Percentiles rank a stretch among this genome's conserved stretches.
Conservation (phyloP, 2,797 vertebrate species). For the Micromesistius poutassou region DNA sequence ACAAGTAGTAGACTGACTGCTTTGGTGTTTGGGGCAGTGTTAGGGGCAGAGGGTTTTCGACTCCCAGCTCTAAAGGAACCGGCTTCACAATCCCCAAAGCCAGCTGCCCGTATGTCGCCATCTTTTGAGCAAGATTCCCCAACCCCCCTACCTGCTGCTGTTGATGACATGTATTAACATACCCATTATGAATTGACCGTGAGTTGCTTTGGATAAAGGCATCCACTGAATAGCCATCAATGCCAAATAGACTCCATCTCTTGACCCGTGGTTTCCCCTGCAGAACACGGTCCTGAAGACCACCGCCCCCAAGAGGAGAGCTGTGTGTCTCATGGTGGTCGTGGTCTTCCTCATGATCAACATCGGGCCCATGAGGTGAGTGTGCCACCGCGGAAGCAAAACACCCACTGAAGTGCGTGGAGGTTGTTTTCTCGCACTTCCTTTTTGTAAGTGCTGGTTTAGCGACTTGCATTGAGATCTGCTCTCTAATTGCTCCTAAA, state of each 20-base stretch:
- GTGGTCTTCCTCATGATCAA: constrained; percentile 85
- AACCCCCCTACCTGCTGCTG: no score
- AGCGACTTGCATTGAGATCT: neutral
- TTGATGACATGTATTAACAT: no score
- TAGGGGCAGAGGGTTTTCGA: no score
- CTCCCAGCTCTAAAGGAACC: no score
- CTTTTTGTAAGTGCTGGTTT: neutral
- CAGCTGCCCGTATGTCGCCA: no score
- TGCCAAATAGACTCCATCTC: neutral
- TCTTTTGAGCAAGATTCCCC: no score
- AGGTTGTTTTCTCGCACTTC: neutral
- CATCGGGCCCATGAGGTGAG: constrained; percentile 84
- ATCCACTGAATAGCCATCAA: no score
- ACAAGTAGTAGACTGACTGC: no score
- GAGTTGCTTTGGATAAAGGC: no score
- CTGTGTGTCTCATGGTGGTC: constrained; percentile 87
- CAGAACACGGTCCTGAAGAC: constrained; percentile 86
- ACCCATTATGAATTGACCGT: no score
- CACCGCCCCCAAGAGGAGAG: constrained; percentile 84
- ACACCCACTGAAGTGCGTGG: neutral
- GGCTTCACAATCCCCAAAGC: no score
- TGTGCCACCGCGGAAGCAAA: neutral
- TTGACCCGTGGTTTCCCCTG: constrained; percentile 10
- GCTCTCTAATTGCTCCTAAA: neutral
- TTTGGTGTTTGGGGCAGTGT: no score